Conservation (phyloP, 2,113 vertebrate genomes). For the Struthio camelus region DNA sequence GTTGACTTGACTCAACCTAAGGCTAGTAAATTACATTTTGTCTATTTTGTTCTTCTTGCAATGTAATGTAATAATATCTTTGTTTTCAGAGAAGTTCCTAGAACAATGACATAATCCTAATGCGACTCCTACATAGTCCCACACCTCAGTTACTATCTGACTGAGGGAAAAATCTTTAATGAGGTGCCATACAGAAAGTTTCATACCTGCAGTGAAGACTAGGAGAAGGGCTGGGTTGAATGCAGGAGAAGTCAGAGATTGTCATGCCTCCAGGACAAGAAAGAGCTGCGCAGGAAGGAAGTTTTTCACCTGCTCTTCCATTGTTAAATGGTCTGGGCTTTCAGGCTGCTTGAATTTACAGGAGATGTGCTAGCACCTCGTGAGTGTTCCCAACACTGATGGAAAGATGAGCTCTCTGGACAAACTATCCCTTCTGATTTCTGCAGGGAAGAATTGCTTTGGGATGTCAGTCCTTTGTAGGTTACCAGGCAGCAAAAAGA, state of each 20-base stretch:
- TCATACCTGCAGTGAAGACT: not conserved
- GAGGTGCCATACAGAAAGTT: not conserved
- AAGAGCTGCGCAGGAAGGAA: not conserved
- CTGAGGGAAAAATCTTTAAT: not conserved
- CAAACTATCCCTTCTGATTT: not conserved
- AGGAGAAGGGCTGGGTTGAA: not conserved
- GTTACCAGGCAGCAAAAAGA: not conserved
- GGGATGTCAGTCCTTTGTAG: not conserved
- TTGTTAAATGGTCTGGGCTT: not conserved
- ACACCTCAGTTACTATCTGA: not conserved
- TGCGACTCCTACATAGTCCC: not conserved
- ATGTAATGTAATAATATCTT: rapidly evolving
- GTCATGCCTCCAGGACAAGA: not conserved
- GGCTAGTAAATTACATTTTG: not conserved
- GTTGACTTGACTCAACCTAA: not conserved
- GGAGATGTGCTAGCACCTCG: not conserved
- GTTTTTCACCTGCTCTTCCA: not conserved
- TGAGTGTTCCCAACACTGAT: not conserved
- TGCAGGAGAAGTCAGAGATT: not conserved
- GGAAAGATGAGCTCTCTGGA: not conserved
- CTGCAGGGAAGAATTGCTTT: not conserved
- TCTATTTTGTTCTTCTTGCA: not conserved
- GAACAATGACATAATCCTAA: not conserved
- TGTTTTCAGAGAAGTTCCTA: not conserved
- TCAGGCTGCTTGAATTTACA: not conserved